Conservation (phyloP, 2,797 vertebrate species). For the Nannoperca obscura region DNA sequence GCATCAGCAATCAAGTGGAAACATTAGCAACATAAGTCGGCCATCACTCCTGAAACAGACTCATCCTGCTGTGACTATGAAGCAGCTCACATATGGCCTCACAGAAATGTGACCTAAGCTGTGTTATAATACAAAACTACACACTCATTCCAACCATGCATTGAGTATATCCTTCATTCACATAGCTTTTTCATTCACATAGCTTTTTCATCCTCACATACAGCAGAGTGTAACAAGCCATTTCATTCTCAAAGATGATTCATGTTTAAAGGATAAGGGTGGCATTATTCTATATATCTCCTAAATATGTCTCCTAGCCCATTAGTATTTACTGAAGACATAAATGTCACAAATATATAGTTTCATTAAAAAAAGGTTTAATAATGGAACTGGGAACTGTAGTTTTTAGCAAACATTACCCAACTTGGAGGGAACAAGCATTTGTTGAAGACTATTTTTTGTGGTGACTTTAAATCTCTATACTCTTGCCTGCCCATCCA, state of each 20-base stretch:
- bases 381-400: background rate
- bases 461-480: background rate
- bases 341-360: background rate
- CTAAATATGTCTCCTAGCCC: too few species aligned
- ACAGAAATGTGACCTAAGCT: conserved; percentile 19
- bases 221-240: background rate
- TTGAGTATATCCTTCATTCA: background rate
- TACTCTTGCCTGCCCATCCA: background rate
- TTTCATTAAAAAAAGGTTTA: background rate
- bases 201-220: background rate
- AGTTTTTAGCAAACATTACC: background rate
- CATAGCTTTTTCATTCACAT: background rate
- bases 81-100: conserved; percentile 11
- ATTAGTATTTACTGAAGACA: too few species aligned
- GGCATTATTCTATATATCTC: background rate
- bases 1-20: conserved; percentile 72
- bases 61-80: conserved; percentile 34
- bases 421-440: background rate
- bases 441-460: background rate
- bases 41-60: conserved; percentile 33
- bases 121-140: conserved; percentile 1
- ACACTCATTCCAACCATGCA: background rate
- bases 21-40: conserved; percentile 53
- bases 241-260: background rate
- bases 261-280: background rate